phyloP scores from a whole-genome alignment of 2,888 invertebrate genomes.

The Drosophila greeni region DNA sequence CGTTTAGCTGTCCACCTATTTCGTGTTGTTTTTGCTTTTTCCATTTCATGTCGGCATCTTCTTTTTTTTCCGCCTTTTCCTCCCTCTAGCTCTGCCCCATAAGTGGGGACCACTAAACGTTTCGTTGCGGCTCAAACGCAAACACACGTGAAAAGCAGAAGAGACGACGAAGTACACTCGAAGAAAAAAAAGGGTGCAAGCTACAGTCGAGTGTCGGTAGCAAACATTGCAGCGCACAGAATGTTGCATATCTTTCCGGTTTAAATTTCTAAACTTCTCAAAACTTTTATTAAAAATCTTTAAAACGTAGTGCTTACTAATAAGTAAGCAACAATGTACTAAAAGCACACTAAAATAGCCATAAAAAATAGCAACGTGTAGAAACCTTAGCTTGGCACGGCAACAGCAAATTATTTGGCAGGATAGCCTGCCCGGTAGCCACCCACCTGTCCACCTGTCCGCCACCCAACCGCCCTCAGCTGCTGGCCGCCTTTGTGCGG shows the following conservation, averaged over 20 bases:
- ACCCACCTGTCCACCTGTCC: conserved; percentile 26
- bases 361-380: conserved; percentile 1
- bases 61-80: conserved; percentile 30
- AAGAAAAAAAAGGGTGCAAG: not conserved
- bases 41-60: conserved; percentile 55
- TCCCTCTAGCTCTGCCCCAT: conserved; percentile 41
- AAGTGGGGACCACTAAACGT: conserved; percentile 68
- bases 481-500: conserved; percentile 58
- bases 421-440: conserved; percentile 30
- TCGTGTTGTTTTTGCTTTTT: conserved; percentile 55
- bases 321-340: too few relatives aligned
- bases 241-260: not conserved
- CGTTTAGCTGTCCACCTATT: conserved; percentile 67
- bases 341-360: not conserved
- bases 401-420: conserved; percentile 52
- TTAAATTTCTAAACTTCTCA: not conserved
- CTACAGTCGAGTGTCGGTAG: not conserved
- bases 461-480: conserved; percentile 9
- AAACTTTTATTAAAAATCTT: too few relatives aligned
- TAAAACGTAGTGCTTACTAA: too few relatives aligned
- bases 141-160: conserved; percentile 16
- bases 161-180: conserved; percentile 13
- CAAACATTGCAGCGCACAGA: not conserved
- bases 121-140: conserved; percentile 33
- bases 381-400: conserved; percentile 52